Base-by-base conservation (phyloP, 2,888 invertebrate genomes). In the Drosophila mayaguana region DNA sequence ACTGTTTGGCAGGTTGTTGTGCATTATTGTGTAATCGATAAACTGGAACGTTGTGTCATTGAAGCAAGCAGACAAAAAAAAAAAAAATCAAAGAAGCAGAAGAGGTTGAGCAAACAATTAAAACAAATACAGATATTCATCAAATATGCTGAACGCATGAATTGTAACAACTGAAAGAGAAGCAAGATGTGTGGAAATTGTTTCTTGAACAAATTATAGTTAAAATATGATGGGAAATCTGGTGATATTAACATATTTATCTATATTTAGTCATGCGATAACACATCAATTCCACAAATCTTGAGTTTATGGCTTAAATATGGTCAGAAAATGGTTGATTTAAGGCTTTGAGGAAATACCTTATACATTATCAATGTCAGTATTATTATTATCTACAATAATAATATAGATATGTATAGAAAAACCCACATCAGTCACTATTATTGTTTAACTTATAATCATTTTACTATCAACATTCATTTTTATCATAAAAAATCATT, bases 1-100 rank as follows among this genome's bases (percentile, higher is more conserved):
- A 78, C 78, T 53, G 73, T 73, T 78, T 80, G 78, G 73, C 78
- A 77, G 78, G 69, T 80, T 78, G 66, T 80, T 78, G 77, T 73
- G 56, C 62, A 67, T 53, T 68, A 53, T 78, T 78, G 81, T 77
- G 78, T 73, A 78, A 78, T 77, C 81, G 78, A 77, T 77, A 77
- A 80, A 73, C 69, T 80, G 68, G 77, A 72, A 67, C 76, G 67
- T 63, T 62, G 76, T 80, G 72, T 75, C 75, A 80, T 78, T 78
- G 64, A 78, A 32, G 42, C 28, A 36, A 32, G 9, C 34, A n/a
- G 28, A 40, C 36, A 34, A 38, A 32, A 59, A 45, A 16, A 25
- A 40, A 20, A 36, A 43, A 48, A 22, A 22, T 22, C 18, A 7
- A 34, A 54, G n/a, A 5, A 34, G 12, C 7, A 28, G 38, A 22